phyloP scores from a whole-genome alignment of 2,113 vertebrate species.

The Halichoerus grypus region DNA sequence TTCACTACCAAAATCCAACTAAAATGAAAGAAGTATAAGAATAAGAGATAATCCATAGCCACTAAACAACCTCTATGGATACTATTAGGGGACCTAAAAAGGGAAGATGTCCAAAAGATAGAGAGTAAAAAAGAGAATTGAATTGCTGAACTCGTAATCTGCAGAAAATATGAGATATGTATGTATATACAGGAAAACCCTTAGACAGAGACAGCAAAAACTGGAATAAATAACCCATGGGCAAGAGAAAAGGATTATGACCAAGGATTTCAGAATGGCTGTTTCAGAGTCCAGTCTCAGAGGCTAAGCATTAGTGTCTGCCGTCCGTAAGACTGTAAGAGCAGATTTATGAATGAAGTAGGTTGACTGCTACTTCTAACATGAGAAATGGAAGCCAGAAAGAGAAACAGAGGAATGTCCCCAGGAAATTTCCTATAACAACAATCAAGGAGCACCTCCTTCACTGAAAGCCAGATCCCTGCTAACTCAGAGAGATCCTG shows the following conservation, averaged over 20 bases:
- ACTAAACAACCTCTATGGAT: background rate
- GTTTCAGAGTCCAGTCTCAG: background rate
- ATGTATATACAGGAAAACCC: background rate
- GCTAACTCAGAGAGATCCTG: background rate
- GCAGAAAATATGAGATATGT: background rate
- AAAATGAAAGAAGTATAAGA: background rate
- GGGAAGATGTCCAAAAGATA: background rate
- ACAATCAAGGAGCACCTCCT: background rate
- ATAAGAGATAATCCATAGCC: background rate
- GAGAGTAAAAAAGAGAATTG: background rate
- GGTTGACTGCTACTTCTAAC: background rate
- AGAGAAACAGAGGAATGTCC: background rate
- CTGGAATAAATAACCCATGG: rapidly evolving
- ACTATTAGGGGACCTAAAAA: background rate
- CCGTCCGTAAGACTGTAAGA: background rate
- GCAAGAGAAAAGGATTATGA: background rate
- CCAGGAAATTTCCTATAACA: background rate
- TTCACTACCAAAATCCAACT: background rate
- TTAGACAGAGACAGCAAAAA: background rate
- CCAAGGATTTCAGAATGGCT: background rate
- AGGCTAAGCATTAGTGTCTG: background rate
- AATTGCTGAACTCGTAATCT: background rate
- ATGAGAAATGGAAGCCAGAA: background rate
- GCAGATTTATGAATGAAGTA: background rate
- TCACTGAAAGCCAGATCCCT: background rate